phyloP scores from a whole-genome alignment of 1,140 invertebrate genomes.

The Kradibia gibbosae region DNA sequence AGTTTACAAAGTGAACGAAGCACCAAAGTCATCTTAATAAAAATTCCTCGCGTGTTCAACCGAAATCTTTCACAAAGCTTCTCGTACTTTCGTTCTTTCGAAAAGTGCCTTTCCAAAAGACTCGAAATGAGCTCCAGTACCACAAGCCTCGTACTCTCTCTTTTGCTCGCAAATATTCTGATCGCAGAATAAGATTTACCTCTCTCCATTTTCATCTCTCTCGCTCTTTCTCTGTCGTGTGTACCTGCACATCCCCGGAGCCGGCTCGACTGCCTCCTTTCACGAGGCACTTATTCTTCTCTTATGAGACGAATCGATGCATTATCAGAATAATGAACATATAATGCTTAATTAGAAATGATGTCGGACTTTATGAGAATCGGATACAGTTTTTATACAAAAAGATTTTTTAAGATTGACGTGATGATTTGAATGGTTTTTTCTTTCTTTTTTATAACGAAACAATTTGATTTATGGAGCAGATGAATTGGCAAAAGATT shows the following conservation, averaged over 20 bases:
- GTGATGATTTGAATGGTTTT: background rate
- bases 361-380: background rate
- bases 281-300: background rate
- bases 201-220: background rate
- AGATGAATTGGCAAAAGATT: too few relatives aligned
- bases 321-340: background rate
- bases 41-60: background rate
- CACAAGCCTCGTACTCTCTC: background rate
- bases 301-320: background rate
- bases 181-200: slow-evolving; percentile 24
- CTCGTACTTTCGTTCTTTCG: background rate
- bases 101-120: slow-evolving; percentile 4
- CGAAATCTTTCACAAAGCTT: background rate
- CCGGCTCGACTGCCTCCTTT: background rate
- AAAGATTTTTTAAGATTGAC: background rate
- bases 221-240: background rate
- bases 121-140: background rate
- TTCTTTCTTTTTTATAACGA: too few relatives aligned
- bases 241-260: background rate
- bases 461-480: too few relatives aligned
- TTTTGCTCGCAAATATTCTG: slow-evolving; percentile 8
- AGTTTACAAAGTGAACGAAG: background rate
- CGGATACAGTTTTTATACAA: background rate
- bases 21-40: background rate
- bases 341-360: background rate